phyloP scores from a whole-genome alignment of 2,797 vertebrate species.

The Botia kubotai region DNA sequence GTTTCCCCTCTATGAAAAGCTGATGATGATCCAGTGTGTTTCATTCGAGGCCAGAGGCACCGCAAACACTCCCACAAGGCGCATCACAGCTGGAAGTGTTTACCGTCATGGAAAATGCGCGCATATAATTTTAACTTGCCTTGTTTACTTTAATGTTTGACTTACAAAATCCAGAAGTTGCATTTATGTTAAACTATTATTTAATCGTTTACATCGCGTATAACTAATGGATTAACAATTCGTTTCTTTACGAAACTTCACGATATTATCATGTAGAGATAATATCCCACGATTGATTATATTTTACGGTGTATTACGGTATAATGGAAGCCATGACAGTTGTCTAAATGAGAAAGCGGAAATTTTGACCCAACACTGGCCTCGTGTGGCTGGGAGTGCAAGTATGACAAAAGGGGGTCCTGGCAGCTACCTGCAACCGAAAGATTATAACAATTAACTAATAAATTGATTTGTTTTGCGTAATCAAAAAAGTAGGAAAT shows the following conservation, averaged over 20 bases:
- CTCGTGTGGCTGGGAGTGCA: slow-evolving; percentile 42
- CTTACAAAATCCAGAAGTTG: background rate
- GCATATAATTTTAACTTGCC: rapidly evolving
- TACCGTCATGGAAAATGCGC: slow-evolving; percentile 24
- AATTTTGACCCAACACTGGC: slow-evolving; percentile 40
- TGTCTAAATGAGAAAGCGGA: slow-evolving; percentile 61
- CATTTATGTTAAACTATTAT: background rate
- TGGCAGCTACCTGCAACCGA: too few relatives aligned
- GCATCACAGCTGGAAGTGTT: slow-evolving; percentile 37
- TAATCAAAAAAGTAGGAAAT: background rate
- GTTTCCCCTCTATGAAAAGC: slow-evolving; percentile 67
- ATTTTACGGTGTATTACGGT: slow-evolving; percentile 8
- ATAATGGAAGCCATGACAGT: slow-evolving; percentile 32
- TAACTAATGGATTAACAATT: too few relatives aligned
- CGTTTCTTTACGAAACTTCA: background rate
- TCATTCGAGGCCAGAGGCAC: slow-evolving; percentile 68
- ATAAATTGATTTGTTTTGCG: background rate
- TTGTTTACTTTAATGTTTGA: background rate
- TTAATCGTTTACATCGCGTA: background rate
- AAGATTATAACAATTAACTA: background rate
- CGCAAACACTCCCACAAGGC: slow-evolving; percentile 50
- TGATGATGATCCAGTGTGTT: slow-evolving; percentile 61
- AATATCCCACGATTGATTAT: background rate
- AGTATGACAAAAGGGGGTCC: background rate
- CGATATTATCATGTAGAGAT: background rate